Evolutionary conservation across 2,113 vertebrate species (phyloP), one percentile per base, ranked within the genome.

Genomic region (Neotragus pygmaeus): DNA sequence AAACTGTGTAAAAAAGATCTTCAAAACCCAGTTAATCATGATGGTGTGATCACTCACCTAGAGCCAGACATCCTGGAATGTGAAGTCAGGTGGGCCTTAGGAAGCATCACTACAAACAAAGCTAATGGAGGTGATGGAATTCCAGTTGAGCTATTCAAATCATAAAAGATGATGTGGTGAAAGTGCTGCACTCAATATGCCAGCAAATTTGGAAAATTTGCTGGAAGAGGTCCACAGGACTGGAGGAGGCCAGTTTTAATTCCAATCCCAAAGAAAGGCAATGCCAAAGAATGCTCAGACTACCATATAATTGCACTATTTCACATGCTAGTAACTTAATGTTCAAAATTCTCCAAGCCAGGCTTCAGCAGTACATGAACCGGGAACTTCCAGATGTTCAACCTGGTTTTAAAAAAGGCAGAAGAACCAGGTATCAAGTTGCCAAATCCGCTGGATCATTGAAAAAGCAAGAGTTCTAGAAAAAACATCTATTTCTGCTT

Each of bases 11-110:
- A n/a, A n/a, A 64, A 66, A n/a, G 7, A n/a, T n/a, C 16, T 9
- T 66, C 4, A n/a, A 0, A 1, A n/a, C 1, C 15, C 33, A n/a
- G 16, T n/a, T n/a, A 66, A 66, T 66, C 16, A 66, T 0, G 7
- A 66, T 66, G 62, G 15, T 64, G 30, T 64, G 30, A n/a, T n/a
- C 15, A 64, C 33, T n/a, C 33, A n/a, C 15, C 30, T 64, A 66
- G 30, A n/a, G 62, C 33, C 33, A 66, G 33, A n/a, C 33, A n/a
- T n/a, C 62, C 30, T 64, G 30, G 30, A 64, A 64, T 17, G 7
- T n/a, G 62, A 64, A 64, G 15, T 16, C 30, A 64, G 16, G 30
- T 30, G 33, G 33, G 33, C 62, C 16, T n/a, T 66, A n/a, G 16
- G 16, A 66, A 66, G 16, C 16, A 66, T n/a, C 62, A 66, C 7